Base-by-base conservation (phyloP, 2,797 vertebrate species). In the Lepus townsendii region DNA sequence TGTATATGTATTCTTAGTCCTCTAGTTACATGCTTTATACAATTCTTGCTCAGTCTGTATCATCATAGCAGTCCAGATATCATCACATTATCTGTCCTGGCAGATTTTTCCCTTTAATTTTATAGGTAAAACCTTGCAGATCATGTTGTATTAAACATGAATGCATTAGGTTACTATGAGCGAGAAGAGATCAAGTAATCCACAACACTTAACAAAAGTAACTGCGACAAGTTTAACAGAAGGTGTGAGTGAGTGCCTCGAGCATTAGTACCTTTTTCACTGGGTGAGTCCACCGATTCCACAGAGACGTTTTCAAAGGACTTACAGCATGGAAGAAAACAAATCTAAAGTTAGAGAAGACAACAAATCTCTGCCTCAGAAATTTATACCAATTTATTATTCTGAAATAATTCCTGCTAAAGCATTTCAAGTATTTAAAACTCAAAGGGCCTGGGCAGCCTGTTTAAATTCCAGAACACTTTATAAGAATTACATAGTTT, bases 231-330 rank as follows among this genome's bases (percentile, higher is more conserved):
- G 13, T 83, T 14, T 57, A 38, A 83, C 7, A 68, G 83, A 96
- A 92, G 27, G 57, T 8, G 42, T 47, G 42, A 66, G 4, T 65
- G 93, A 85, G 84, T 97, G 99, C 98, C 98, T 98, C 98, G 98
- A 76, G 98, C 97, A 98, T 99, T 3, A 57, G 16, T 99, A 99
- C 99, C 99, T 98, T 98, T 99, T 98, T 99, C 99, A n/a, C 98
- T 98, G 97, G 99, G 96, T 94, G 99, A 99, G 98, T 99, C 98
- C 95, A 98, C 98, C 94, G 99, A 99, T 98, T 99, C 98, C 98
- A 99, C 97, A 47, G 98, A 99, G 91, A 99, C 98, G 96, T 99
- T 99, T 98, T 99, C 99, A 98, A 99, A 99, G 93, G 99, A 99
- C 99, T 99, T 95, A 83, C 3, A 97, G 96, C 75, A 94, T 86